Percentiles rank a stretch among this genome's conserved stretches.
Evolutionary conservation across 2,113 vertebrate species (phyloP).

Genomic region (Nematolebias whitei): DNA sequence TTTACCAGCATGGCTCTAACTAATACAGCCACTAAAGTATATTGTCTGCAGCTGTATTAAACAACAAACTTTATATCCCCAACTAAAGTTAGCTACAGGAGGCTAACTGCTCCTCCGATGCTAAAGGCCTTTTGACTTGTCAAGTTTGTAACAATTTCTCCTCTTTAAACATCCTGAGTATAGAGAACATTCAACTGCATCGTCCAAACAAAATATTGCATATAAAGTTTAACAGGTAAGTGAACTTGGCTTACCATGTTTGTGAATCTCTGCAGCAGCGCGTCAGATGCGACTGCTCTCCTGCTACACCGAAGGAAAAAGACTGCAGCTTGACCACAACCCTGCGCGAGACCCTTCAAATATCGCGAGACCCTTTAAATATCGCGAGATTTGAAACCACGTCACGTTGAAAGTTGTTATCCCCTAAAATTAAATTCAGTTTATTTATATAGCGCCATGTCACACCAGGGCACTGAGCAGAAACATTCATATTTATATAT

Average conservation of each 20-base stretch:
- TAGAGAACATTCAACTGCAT: fast-evolving
- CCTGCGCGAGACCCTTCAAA: conserved; percentile 13
- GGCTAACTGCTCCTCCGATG: conserved; percentile 7
- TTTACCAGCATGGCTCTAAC: fast-evolving
- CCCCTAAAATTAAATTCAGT: too few relatives aligned
- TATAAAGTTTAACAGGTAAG: fast-evolving
- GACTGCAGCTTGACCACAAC: neutral
- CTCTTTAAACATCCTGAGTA: fast-evolving
- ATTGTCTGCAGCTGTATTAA: neutral
- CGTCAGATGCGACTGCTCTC: neutral
- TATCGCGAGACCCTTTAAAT: neutral
- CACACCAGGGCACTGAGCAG: too few relatives aligned
- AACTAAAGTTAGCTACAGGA: conserved; percentile 16
- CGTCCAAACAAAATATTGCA: fast-evolving
- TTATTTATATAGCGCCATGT: too few relatives aligned
- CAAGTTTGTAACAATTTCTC: neutral
- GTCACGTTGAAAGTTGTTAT: too few relatives aligned
- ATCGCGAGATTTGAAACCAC: neutral
- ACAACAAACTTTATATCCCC: too few relatives aligned
- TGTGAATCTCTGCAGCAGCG: conserved; percentile 27
- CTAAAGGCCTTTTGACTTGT: conserved; percentile 8
- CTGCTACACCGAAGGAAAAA: conserved; percentile 13
- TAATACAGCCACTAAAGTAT: too few relatives aligned
- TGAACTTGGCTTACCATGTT: conserved; percentile 55
- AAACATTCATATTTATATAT: too few relatives aligned